Evolutionary conservation across 2,888 invertebrate genomes (phyloP).

Genomic region (Bombylius major): DNA sequence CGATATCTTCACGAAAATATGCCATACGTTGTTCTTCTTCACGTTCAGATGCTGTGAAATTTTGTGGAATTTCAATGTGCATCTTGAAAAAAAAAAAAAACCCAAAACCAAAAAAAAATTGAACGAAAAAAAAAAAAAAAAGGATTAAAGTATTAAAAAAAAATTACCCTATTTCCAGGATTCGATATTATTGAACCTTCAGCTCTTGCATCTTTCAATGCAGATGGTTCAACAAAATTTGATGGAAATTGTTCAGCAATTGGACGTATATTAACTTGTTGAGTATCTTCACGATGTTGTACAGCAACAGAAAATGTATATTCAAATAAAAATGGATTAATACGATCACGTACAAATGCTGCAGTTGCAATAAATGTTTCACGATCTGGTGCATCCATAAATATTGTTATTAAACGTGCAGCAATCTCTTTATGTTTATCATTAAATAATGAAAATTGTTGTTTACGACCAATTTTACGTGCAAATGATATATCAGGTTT

Average conservation of each 20-base stretch:
- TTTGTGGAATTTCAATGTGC: slow-evolving; percentile 52
- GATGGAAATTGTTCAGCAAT: slow-evolving; percentile 69
- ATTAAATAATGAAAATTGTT: slow-evolving; percentile 58
- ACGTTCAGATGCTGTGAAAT: slow-evolving; percentile 60
- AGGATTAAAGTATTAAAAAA: background rate
- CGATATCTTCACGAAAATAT: slow-evolving; percentile 77
- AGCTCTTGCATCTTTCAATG: slow-evolving; percentile 56
- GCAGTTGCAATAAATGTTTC: background rate
- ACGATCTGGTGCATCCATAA: slow-evolving; percentile 44
- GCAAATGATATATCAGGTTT: slow-evolving; percentile 29
- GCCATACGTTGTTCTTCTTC: slow-evolving; percentile 70
- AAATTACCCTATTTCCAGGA: slow-evolving; percentile 34
- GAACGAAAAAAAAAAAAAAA: no score
- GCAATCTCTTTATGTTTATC: slow-evolving; percentile 59
- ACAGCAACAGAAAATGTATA: slow-evolving; percentile 65
- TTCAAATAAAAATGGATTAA: slow-evolving; percentile 71
- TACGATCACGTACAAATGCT: slow-evolving; percentile 41
- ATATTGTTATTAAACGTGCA: slow-evolving; percentile 51
- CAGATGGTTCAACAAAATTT: slow-evolving; percentile 64
- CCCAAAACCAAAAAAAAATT: no score
- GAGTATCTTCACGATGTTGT: slow-evolving; percentile 43
- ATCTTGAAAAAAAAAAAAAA: background rate
- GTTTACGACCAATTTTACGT: slow-evolving; percentile 18
- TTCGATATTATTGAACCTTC: slow-evolving; percentile 48
- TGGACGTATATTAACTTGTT: slow-evolving; percentile 49